Evolutionary conservation across 2,888 invertebrate genomes (phyloP).

Genomic region (Clusia tigrina): DNA sequence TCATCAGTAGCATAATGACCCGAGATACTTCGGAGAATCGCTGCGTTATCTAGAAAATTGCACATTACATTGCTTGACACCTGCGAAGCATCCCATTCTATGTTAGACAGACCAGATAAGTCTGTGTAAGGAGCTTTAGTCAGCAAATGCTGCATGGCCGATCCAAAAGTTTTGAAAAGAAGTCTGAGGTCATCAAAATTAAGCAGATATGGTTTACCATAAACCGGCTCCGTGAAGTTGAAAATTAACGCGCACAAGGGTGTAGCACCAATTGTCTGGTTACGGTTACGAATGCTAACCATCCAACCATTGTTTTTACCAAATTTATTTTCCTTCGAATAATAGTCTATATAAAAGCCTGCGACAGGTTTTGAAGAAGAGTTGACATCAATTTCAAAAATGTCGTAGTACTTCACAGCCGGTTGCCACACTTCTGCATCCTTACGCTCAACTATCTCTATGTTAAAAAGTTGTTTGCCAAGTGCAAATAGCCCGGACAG

Average conservation of each 20-base stretch:
- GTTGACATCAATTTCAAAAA: constrained; percentile 69
- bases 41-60: constrained; percentile 78
- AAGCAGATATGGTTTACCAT: constrained; percentile 74
- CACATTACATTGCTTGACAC: constrained; percentile 84
- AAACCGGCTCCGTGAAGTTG: constrained; percentile 76
- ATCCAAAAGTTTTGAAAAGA: constrained; percentile 88
- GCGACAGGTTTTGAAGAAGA: constrained; percentile 68
- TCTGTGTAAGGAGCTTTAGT: constrained; percentile 84
- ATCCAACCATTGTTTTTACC: constrained; percentile 77
- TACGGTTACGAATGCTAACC: constrained; percentile 78
- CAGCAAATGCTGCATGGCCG: constrained; percentile 84
- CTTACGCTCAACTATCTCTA: constrained; percentile 74
- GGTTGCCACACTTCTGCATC: constrained; percentile 81
- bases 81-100: constrained; percentile 94
- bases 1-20: constrained; percentile 80
- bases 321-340: constrained; percentile 73
- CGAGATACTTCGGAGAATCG: constrained; percentile 71
- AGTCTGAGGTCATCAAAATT: constrained; percentile 78
- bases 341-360: constrained; percentile 89
- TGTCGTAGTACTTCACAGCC: constrained; percentile 83
- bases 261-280: constrained; percentile 70
- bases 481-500: constrained; percentile 80
- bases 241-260: constrained; percentile 86
- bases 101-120: constrained; percentile 82
- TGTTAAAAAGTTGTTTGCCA: constrained; percentile 79